Conservation (phyloP, 2,113 vertebrate species). For the Oceanodroma tethys region DNA sequence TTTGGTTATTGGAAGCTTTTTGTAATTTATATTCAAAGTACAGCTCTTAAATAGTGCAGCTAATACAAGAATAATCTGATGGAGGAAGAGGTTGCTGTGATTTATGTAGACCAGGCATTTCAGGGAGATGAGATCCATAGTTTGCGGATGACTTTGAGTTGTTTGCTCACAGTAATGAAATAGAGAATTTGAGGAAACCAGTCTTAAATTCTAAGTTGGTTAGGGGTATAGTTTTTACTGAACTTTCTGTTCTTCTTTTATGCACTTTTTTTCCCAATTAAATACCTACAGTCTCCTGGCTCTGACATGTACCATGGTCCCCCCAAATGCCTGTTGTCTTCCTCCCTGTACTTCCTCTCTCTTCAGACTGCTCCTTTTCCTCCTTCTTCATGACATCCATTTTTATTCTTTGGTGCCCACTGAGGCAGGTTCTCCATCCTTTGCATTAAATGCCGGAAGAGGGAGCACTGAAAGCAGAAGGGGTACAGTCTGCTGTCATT, state of each 20-base stretch:
- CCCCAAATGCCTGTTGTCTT: background rate
- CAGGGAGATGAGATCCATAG: background rate
- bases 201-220: background rate
- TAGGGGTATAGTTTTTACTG: background rate
- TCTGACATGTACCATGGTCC: background rate
- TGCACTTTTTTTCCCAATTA: background rate
- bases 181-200: background rate
- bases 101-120: background rate
- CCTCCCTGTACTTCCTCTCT: background rate
- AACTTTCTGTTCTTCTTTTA: background rate
- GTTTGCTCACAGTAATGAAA: conserved; percentile 7
- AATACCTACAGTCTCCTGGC: background rate
- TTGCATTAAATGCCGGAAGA: background rate
- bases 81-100: background rate
- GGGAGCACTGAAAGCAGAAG: background rate
- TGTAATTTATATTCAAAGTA: background rate
- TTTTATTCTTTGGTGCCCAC: background rate
- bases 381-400: background rate
- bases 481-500: background rate
- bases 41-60: background rate
- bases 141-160: background rate
- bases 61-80: background rate
- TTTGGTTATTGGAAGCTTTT: background rate
- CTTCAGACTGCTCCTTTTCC: background rate
- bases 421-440: background rate